Evolutionary conservation across 2,888 invertebrate genomes (phyloP).

Genomic region (Pammene fasciana): DNA sequence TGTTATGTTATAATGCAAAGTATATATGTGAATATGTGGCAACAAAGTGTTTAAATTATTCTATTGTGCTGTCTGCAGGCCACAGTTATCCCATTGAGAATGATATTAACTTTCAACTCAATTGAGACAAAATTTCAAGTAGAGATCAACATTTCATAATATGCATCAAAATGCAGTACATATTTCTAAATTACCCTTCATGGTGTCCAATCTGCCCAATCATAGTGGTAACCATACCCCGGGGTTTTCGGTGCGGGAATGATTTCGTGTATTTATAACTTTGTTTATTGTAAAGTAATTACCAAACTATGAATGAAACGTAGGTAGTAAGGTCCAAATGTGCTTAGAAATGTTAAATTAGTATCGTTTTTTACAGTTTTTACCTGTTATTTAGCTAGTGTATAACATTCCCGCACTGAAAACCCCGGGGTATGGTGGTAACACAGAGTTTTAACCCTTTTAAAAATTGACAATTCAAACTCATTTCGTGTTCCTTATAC

Average conservation of each 20-base stretch:
- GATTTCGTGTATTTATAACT: too few species aligned
- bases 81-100: slow-evolving; percentile 14
- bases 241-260: too few species aligned
- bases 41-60: slow-evolving; percentile 24
- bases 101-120: slow-evolving; percentile 11
- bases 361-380: too few species aligned
- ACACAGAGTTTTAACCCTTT: neutral
- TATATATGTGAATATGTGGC: slow-evolving; percentile 22
- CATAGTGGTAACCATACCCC: too few species aligned
- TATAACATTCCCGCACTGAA: too few species aligned
- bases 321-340: too few species aligned
- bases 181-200: slow-evolving; percentile 44
- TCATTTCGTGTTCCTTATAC: neutral
- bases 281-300: too few species aligned
- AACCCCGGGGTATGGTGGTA: too few species aligned
- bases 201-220: slow-evolving; percentile 39
- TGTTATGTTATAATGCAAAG: too few species aligned
- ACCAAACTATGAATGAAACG: too few species aligned
- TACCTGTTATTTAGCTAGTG: too few species aligned
- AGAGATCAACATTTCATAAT: slow-evolving; percentile 45
- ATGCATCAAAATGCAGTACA: slow-evolving; percentile 43
- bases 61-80: slow-evolving; percentile 37
- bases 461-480: neutral
- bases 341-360: too few species aligned
- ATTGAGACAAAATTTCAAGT: slow-evolving; percentile 35